phyloP scores from a whole-genome alignment of 2,113 vertebrate genomes.

The Rhinopithecus roxellana region DNA sequence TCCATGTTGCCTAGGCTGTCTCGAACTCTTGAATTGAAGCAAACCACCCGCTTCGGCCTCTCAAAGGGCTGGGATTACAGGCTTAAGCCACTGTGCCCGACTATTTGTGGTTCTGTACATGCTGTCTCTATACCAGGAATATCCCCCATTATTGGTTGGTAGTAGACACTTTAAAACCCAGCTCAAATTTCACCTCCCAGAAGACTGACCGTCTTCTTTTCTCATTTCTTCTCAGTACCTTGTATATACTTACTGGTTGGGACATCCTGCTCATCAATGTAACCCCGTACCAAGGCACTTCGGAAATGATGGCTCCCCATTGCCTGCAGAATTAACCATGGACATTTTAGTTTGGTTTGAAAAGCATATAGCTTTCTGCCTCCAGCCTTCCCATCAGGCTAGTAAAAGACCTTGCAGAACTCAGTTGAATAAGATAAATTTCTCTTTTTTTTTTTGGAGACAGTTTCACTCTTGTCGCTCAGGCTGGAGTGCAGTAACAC shows the following conservation, averaged over 20 bases:
- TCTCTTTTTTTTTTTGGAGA: no score
- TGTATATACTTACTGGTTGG: background rate
- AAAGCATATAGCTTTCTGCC: background rate
- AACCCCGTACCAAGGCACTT: background rate
- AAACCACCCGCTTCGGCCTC: no score
- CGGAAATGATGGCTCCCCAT: background rate
- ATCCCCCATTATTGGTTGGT: background rate
- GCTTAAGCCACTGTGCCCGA: no score
- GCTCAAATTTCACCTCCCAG: background rate
- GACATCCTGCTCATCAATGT: background rate
- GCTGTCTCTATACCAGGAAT: background rate
- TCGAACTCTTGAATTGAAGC: no score
- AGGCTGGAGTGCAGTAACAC: no score
- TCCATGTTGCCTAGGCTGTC: no score
- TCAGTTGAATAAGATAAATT: background rate
- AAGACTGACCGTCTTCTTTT: background rate
- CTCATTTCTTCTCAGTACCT: background rate
- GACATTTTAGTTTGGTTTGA: background rate
- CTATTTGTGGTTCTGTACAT: background rate
- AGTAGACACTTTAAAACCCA: constrained; percentile 28
- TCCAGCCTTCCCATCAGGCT: background rate
- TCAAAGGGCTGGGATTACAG: no score
- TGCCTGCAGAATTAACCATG: background rate
- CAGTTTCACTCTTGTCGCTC: no score
- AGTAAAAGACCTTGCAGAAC: background rate